Evolutionary conservation across 92 coral and sea anemone species (phyloP), one percentile per base, ranked within the genome.

Genomic region (Epizoanthus scotinus): DNA sequence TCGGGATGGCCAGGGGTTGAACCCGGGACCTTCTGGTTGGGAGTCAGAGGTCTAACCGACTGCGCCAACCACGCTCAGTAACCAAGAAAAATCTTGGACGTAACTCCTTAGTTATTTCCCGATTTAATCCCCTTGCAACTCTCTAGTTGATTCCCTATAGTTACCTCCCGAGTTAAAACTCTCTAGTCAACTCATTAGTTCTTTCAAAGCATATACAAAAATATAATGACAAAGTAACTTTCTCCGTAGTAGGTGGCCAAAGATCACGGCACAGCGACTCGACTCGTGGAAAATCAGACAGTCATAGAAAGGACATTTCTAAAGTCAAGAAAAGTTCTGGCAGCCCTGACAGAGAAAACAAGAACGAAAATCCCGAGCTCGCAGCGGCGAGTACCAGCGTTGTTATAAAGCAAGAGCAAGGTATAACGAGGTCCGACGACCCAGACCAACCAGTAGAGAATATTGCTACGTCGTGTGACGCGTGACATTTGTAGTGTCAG

Each of bases 231-330:
- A 3, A 60, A 24, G 24, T 60, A 26, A 31, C 27, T 0, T 34
- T 12, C 38, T 59, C 24, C 8, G 36, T 36, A 25, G 22, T 58
- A 40, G 81, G 27, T 12, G 49, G 81, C 56, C 68, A 58, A 22
- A 50, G 81, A 22, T 10, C 63, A 27, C 81, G 81, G 24, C 68
- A 49, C 5, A 20, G 68, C 69, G 78, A 71, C 52, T 47, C 52
- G 0, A 24, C 40, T 27, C 78, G 78, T 5, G 68, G 68, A 18
- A 75, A 75, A 49, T 34, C 12, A 6, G 81, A 75, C 20, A 38
- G 50, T 13, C 47, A 59, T 6, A 75, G 49, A 40, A 38, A 20
- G 14, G 52, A 47, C 15, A 47, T 47, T 47, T 13, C 52, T 47
- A 47, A 13, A 47, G 17, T 47, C 21, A 75, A 22, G 68, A 75